These are phyloP conservation scores for Chelonus insularis DNA, from an alignment of 1,140 invertebrate species.

Conservation along the genomic window DNA sequence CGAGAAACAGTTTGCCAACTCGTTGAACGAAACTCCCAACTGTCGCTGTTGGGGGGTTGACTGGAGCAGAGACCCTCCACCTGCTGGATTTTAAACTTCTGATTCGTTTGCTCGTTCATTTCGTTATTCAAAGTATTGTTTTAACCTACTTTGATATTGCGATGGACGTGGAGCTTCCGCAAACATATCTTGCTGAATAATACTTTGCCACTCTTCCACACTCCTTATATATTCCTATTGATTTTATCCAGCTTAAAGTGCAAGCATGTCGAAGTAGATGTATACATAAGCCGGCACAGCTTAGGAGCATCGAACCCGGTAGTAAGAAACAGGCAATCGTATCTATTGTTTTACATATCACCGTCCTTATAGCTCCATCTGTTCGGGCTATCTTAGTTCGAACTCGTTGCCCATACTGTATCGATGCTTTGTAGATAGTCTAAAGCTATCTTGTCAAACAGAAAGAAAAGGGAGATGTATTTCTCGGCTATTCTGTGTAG, in stretches of 20 bases:
- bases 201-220: background rate
- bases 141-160: background rate
- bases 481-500: no score
- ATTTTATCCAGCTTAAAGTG: background rate
- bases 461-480: background rate
- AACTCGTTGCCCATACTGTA: background rate
- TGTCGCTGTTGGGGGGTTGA: background rate
- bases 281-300: constrained; percentile 1
- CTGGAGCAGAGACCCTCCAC: background rate
- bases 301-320: constrained; percentile 42
- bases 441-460: no score
- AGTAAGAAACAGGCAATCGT: constrained; percentile 41
- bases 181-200: constrained; percentile 8
- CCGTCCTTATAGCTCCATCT: constrained; percentile 17
- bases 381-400: constrained; percentile 21
- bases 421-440: constrained; percentile 7
- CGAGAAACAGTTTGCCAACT: constrained; percentile 53
- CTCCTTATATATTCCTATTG: background rate
- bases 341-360: constrained; percentile 46
- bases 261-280: background rate
- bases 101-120: background rate
- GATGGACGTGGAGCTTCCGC: background rate
- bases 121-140: background rate
- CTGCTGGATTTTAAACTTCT: background rate
- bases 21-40: constrained; percentile 46